Percentiles rank a stretch among this genome's conserved stretches.
These are phyloP conservation scores for Ceratitis capitata DNA, from an alignment of 1,140 invertebrate species.

Conservation along the genomic window DNA sequence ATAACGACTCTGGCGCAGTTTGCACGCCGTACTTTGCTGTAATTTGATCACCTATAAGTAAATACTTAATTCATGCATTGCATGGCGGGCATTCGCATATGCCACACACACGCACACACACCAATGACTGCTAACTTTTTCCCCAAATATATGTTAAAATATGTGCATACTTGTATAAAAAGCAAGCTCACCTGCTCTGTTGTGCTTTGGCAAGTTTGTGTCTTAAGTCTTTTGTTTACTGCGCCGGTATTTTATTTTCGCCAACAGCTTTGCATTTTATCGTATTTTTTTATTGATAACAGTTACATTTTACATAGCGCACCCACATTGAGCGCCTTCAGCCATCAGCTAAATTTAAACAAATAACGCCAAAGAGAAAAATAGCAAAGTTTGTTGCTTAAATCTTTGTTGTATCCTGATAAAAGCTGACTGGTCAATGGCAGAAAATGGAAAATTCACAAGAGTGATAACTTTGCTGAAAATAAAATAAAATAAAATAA, in stretches of 20 bases:
- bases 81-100: neutral
- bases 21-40: neutral
- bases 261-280: neutral
- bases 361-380: neutral
- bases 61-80: neutral
- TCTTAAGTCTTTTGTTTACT: constrained; percentile 3
- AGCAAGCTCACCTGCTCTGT: no score
- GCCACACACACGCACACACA: neutral
- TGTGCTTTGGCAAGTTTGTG: neutral
- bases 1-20: neutral
- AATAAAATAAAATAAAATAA: no score
- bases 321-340: neutral
- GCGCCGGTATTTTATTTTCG: neutral
- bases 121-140: neutral
- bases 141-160: neutral
- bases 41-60: constrained; percentile 5
- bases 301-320: neutral
- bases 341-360: neutral
- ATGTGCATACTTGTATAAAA: neutral
- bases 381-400: neutral
- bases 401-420: neutral
- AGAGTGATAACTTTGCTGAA: no score
- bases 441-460: no score
- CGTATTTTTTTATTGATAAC: neutral
- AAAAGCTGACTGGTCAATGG: no score